Evolutionary conservation across 2,797 vertebrate species (phyloP).

Genomic region (Acanthurus lineatus): DNA sequence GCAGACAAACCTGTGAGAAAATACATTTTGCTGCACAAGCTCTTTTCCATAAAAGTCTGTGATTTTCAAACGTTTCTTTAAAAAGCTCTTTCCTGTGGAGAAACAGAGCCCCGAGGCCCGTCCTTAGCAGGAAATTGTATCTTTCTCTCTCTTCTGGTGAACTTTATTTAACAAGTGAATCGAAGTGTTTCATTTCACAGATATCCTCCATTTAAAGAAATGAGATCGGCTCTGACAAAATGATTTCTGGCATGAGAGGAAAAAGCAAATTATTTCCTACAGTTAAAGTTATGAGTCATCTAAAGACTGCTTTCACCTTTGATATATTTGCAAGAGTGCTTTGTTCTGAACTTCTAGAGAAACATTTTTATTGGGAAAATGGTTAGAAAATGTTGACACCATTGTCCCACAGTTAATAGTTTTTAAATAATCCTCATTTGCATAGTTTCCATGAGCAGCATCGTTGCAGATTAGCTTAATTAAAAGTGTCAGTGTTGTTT

Average conservation of each 20-base stretch:
- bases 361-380: background rate
- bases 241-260: constrained; percentile 38
- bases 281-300: constrained; percentile 31
- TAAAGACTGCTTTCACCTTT: constrained; percentile 14
- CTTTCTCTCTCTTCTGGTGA: constrained; percentile 23
- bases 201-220: constrained; percentile 46
- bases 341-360: background rate
- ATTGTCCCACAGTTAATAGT: constrained; percentile 7
- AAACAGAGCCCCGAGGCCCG: background rate
- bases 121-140: constrained; percentile 43
- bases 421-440: constrained; percentile 45
- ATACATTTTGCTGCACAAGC: background rate
- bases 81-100: background rate
- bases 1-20: background rate
- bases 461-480: constrained; percentile 46
- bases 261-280: constrained; percentile 10
- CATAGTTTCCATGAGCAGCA: constrained; percentile 31
- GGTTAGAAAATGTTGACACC: background rate
- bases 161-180: constrained; percentile 40
- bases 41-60: constrained; percentile 12
- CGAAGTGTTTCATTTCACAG: constrained; percentile 38
- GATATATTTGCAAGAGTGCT: background rate
- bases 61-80: background rate
- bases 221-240: constrained; percentile 38
- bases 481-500: constrained; percentile 59